Evolutionary conservation across 1,140 invertebrate species (phyloP), one percentile per base, ranked within the genome.

Genomic region (Drosophila repleta): DNA sequence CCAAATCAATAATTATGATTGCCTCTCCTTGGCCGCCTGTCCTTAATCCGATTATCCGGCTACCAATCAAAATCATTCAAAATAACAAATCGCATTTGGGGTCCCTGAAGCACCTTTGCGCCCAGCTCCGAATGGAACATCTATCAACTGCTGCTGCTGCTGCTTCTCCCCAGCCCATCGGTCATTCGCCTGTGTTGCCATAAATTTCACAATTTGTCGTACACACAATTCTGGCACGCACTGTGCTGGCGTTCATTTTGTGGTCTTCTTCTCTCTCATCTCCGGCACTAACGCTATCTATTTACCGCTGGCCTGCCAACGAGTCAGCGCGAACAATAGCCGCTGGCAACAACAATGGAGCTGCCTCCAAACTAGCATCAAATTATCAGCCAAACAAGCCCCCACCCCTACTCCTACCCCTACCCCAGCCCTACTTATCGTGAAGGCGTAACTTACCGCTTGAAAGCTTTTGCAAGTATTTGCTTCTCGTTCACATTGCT

Each of bases 401-500:
- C 39, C 65, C 37, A 52, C 21, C 45, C 61, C 62, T 35, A 51
- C 20, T 7, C 6, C n/a, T n/a, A n/a, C n/a, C n/a, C n/a, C n/a
- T n/a, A n/a, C n/a, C 39, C 39, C n/a, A 7, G 2, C 3, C 39
- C 1, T 10, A 15, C 13, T n/a, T 17, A 5, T 18, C 6, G n/a
- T 8, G 4, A 39, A 41, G 55, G 41, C 65, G 52, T 39, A 76
- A 84, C 90, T 91, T 74, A 91, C 90, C 87, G 83, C 79, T 90
- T 91, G 75, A 91, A 91, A 76, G 88, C 90, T 72, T 91, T 91
- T 48, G 83, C 88, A 32, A 91, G 78, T 82, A 91, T 91, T 84
- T 91, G 81, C 72, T 90, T 90, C 85, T 91, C 90, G 65, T 90
- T 90, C 69, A 87, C 85, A 73, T 91, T 91, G 82, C 90, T 91